phyloP scores from a whole-genome alignment of 2,113 vertebrate species.

The mouse (Mus musculus) region DNA sequence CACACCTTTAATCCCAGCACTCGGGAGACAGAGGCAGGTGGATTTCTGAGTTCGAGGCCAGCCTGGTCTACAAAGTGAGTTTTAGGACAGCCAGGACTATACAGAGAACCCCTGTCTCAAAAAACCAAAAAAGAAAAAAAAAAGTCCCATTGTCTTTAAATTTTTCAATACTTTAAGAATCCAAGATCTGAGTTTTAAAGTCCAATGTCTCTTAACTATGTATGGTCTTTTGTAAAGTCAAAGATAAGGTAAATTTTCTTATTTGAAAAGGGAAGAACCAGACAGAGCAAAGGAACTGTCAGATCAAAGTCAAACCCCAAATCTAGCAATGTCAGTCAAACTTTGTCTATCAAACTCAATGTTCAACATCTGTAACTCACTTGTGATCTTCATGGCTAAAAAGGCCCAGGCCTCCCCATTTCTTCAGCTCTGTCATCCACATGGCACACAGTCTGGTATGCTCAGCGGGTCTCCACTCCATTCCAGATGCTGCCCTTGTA shows the following conservation, averaged over 20 bases:
- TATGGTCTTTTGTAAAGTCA: neutral
- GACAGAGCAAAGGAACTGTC: neutral
- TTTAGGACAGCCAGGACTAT: too few species aligned
- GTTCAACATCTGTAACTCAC: neutral
- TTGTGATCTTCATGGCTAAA: neutral
- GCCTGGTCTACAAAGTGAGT: too few species aligned
- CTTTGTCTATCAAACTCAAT: neutral
- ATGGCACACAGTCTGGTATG: neutral
- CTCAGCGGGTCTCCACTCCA: neutral
- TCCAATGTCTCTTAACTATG: neutral
- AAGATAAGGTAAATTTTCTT: neutral
- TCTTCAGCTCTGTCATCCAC: neutral
- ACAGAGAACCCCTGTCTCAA: too few species aligned
- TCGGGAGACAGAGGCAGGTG: too few species aligned
- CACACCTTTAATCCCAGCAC: too few species aligned
- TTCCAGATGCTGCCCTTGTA: neutral
- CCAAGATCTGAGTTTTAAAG: neutral
- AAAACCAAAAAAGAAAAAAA: too few species aligned
- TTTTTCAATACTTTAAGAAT: neutral
- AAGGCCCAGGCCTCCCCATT: neutral
- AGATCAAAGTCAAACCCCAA: neutral
- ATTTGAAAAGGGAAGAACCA: neutral
- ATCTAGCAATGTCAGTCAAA: neutral
- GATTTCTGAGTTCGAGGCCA: too few species aligned
- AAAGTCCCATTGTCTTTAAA: neutral